Evolutionary conservation across 2,113 vertebrate species (phyloP), one percentile per base, ranked within the genome.

Genomic region (Apistogramma diplotaenia): DNA sequence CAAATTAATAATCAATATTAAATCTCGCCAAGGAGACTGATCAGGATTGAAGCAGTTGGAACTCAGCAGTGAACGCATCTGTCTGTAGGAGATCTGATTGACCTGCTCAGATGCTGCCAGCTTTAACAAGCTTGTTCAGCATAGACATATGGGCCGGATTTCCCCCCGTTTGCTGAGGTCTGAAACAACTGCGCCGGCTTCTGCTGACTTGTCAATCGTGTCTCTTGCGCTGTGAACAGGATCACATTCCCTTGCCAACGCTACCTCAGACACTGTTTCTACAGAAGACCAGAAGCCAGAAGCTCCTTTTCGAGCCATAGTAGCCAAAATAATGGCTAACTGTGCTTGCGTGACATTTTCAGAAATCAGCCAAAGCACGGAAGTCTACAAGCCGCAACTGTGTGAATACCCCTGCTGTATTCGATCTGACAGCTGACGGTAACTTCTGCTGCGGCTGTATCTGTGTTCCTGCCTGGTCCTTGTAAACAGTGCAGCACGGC

Each of bases 291-390:
- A 61, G 5, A 71, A 62, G 7, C 54, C 59, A 82, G 76, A 62
- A 54, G n/a, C 31, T 83, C 82, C 27, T 54, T 33, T 27, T 40
- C 1, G 3, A 46, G 43, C 35, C 18, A 6, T 13, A 51, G 71
- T 54, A 49, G 74, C 62, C 71, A 74, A 85, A 83, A 70, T 65
- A 65, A 35, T 5, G 25, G 55, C 53, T 49, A 76, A 58, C 37
- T 60, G 16, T 11, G 71, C 53, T 59, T 53, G 51, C 1, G 35
- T 33, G 70, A 54, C 80, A 57, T 74, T 75, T 79, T 55, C 56
- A 79, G 3, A 82, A 79, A 86, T 62, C 67, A 54, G 21, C 79
- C 84, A 58, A 67, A 70, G 80, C 75, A 60, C 21, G 15, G 59
- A 85, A 82, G 33, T 67, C 16, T 29, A 49, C 12, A 37, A 72